Evolutionary conservation across 2,888 invertebrate genomes (phyloP).

Genomic region (Brachyptera putata): DNA sequence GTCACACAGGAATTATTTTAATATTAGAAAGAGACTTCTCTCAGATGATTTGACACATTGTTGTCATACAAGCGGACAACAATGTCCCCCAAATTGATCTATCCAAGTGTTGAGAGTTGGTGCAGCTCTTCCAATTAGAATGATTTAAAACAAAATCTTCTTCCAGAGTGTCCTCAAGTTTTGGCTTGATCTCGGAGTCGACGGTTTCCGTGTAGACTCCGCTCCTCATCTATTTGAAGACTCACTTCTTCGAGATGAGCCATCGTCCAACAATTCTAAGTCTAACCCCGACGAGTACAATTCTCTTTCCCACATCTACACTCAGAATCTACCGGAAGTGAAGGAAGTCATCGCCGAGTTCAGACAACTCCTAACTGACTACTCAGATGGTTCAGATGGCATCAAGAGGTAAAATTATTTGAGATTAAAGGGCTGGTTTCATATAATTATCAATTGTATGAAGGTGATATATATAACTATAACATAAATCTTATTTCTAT

Average conservation of each 20-base stretch:
- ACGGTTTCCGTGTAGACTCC: constrained; percentile 71
- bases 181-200: constrained; percentile 71
- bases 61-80: too few species aligned
- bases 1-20: too few species aligned
- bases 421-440: too few species aligned
- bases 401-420: constrained; percentile 42
- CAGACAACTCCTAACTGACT: constrained; percentile 57
- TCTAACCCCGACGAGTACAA: constrained; percentile 32
- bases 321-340: constrained; percentile 39
- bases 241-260: constrained; percentile 44
- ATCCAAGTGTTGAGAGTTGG: too few species aligned
- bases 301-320: constrained; percentile 38
- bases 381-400: constrained; percentile 35
- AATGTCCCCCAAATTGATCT: too few species aligned
- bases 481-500: background rate
- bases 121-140: too few species aligned
- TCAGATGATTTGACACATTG: too few species aligned
- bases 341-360: constrained; percentile 40
- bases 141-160: too few species aligned
- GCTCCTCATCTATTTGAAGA: constrained; percentile 34
- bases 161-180: constrained; percentile 56
- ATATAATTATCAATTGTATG: too few species aligned
- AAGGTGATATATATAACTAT: too few species aligned
- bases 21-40: too few species aligned
- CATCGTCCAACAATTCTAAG: constrained; percentile 42